Percentiles rank a stretch among this genome's conserved stretches.
phyloP scores from a whole-genome alignment of 2,113 vertebrate genomes.

The Ciconia stormi region DNA sequence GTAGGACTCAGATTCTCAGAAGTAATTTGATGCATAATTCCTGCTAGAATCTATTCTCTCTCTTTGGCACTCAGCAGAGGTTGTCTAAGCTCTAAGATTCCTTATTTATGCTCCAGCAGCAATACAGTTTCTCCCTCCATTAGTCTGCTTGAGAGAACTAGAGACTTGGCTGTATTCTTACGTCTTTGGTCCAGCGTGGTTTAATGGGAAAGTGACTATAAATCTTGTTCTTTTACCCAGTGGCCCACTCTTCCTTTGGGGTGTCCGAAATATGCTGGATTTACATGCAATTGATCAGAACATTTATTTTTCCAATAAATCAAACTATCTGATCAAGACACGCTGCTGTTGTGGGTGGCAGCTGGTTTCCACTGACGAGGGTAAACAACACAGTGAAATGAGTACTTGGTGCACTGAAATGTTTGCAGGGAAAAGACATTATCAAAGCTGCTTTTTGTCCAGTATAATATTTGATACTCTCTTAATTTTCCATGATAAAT shows the following conservation, averaged over 20 bases:
- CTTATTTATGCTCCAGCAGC: neutral
- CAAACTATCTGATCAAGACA: neutral
- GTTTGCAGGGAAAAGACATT: neutral
- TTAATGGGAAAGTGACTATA: neutral
- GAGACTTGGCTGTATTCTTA: neutral
- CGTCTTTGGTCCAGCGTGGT: neutral
- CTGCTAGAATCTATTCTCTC: neutral
- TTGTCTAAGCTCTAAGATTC: neutral
- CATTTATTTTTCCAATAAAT: neutral
- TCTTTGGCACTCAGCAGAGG: neutral
- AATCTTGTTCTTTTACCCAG: neutral
- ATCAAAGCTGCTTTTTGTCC: neutral
- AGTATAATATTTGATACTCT: neutral
- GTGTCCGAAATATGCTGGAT: neutral
- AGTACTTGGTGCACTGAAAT: neutral
- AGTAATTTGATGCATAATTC: neutral
- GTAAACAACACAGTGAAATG: neutral
- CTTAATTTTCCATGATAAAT: neutral
- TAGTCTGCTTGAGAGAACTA: neutral
- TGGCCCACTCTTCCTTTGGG: neutral
- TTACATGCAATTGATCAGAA: neutral
- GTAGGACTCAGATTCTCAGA: neutral
- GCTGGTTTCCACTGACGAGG: neutral
- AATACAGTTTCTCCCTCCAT: neutral
- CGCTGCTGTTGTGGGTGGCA: neutral